Conservation (phyloP, 2,888 invertebrate species). For the Lithophane semibrunnea region DNA sequence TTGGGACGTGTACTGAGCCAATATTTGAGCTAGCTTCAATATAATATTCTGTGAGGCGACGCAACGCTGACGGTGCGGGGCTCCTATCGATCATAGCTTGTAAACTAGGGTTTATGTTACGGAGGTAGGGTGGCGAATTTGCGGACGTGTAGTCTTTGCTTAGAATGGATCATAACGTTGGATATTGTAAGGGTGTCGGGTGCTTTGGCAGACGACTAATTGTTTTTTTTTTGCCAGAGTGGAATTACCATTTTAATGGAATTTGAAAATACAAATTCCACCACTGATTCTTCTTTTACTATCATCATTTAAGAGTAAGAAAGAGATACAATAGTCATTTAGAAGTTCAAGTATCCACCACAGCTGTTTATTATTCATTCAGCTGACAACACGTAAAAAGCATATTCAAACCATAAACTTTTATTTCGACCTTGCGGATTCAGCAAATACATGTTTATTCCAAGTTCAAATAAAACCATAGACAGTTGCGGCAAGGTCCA, state of each 20-base stretch:
- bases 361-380: background rate
- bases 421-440: slow-evolving; percentile 3
- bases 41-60: slow-evolving; percentile 41
- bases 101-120: slow-evolving; percentile 53
- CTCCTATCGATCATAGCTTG: slow-evolving; percentile 56
- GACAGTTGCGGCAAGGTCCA: slow-evolving; percentile 16
- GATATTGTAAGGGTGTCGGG: slow-evolving; percentile 9
- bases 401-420: background rate
- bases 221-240: background rate
- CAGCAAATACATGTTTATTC: slow-evolving; percentile 7
- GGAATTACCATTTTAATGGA: background rate
- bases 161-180: slow-evolving; percentile 21
- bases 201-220: background rate
- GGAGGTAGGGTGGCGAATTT: slow-evolving; percentile 31
- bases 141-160: slow-evolving; percentile 32
- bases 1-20: slow-evolving; percentile 29
- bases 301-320: background rate
- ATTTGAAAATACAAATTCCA: background rate
- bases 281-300: background rate
- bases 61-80: slow-evolving; percentile 43
- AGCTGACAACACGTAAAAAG: background rate
- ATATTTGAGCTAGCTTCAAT: slow-evolving; percentile 60
- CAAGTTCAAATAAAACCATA: slow-evolving; percentile 26
- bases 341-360: background rate
- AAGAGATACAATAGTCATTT: background rate